A percentile compares a stretch with the other conserved stretches of the same genome.
phyloP scores from a whole-genome alignment of 2,113 vertebrate genomes.

The Corvus hawaiiensis region DNA sequence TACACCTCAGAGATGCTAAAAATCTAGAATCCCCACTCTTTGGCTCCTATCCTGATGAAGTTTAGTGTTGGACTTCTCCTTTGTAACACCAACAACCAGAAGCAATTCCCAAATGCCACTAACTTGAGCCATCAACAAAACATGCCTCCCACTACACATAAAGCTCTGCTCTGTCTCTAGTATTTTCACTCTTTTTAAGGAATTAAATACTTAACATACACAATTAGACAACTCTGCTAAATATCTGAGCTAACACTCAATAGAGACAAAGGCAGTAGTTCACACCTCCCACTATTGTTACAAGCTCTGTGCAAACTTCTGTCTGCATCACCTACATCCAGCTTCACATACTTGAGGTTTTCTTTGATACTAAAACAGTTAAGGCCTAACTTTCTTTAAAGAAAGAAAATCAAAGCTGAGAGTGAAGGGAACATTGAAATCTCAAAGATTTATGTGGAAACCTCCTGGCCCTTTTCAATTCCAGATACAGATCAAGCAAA shows the following conservation, averaged over 20 bases:
- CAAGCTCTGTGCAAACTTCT: not conserved
- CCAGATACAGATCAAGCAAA: not conserved
- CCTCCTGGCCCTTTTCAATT: not conserved
- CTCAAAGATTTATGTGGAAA: not conserved
- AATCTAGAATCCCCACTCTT: not conserved
- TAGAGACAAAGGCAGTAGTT: not conserved
- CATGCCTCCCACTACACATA: not conserved
- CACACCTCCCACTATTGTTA: not conserved
- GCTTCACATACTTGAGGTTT: constrained; percentile 14
- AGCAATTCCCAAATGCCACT: not conserved
- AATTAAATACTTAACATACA: not conserved
- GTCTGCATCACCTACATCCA: not conserved
- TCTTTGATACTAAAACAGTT: not conserved
- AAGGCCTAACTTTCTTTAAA: not conserved
- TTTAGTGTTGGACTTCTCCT: not conserved
- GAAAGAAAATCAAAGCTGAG: not conserved
- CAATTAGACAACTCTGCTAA: not conserved
- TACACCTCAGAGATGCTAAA: not conserved
- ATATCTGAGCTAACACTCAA: not conserved
- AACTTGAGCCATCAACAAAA: not conserved
- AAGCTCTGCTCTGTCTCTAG: not conserved
- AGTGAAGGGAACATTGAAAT: not conserved
- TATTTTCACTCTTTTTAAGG: not conserved
- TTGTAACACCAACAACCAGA: not conserved
- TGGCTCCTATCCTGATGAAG: not conserved